Percentiles rank a stretch among this genome's conserved stretches.
Conservation (phyloP, 2,888 invertebrate genomes). For the Villa cingulata region DNA sequence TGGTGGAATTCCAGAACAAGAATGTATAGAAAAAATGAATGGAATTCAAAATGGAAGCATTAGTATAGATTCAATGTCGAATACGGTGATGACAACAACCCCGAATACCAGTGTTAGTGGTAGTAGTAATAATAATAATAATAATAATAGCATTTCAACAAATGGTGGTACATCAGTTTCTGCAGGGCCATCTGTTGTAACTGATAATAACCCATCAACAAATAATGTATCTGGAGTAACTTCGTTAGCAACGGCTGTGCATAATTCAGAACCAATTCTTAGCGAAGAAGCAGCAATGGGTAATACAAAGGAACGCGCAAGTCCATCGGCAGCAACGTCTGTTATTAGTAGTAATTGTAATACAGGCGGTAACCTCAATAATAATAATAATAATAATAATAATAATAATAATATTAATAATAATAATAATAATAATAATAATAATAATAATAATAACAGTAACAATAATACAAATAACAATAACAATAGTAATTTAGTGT, state of each 20-base stretch:
- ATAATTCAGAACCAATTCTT: constrained; percentile 7
- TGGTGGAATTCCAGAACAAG: constrained; percentile 5
- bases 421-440: constrained; percentile 4
- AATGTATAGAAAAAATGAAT: neutral
- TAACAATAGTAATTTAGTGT: neutral
- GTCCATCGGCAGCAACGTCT: constrained; percentile 4
- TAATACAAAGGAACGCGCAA: constrained; percentile 6
- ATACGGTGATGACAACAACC: neutral
- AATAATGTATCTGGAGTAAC: constrained; percentile 2
- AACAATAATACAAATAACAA: neutral
- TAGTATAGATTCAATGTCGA: constrained; percentile 1
- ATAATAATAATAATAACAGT: neutral
- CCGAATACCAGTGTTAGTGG: neutral
- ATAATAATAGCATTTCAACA: neutral
- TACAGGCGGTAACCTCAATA: no score
- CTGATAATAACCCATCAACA: neutral
- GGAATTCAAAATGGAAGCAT: constrained; percentile 3
- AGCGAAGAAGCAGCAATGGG: constrained; percentile 8
- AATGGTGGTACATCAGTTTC: neutral
- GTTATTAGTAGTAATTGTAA: constrained; percentile 17
- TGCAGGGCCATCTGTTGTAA: neutral
- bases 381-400: constrained; percentile 16
- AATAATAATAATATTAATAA: constrained; percentile 6
- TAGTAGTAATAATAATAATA: neutral
- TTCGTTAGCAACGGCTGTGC: constrained; percentile 2